Evolutionary conservation across 2,888 invertebrate species (phyloP).

Genomic region (Geotrupes spiniger): DNA sequence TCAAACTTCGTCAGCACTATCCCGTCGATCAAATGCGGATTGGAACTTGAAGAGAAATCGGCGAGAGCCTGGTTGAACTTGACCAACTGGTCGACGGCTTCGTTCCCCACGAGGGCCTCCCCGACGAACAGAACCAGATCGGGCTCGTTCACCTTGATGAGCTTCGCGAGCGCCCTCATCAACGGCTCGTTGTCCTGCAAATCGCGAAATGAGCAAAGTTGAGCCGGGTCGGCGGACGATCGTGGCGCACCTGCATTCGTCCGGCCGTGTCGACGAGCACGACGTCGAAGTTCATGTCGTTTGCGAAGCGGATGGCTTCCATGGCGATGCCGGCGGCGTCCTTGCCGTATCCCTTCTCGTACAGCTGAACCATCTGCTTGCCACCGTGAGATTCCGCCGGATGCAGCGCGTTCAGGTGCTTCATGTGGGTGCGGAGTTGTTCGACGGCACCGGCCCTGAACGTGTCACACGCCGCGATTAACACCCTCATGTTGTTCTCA

Average conservation of each 20-base stretch:
- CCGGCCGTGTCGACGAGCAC: slow-evolving; percentile 99
- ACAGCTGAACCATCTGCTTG: slow-evolving; percentile 84
- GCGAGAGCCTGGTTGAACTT: slow-evolving; percentile 99
- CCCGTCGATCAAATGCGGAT: slow-evolving; percentile 93
- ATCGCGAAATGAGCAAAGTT: not conserved
- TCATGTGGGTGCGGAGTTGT: slow-evolving; percentile 91
- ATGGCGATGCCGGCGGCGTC: slow-evolving; percentile 98
- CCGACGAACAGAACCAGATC: slow-evolving; percentile 99
- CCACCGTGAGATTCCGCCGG: slow-evolving; percentile 71
- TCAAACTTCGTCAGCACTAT: slow-evolving; percentile 99
- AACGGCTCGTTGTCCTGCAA: slow-evolving; percentile 90
- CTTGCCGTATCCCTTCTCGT: slow-evolving; percentile 98
- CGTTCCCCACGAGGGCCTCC: slow-evolving; percentile 99
- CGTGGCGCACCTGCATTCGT: slow-evolving; percentile 77
- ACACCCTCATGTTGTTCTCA: slow-evolving; percentile 91
- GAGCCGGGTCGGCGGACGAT: not conserved
- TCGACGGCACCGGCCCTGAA: slow-evolving; percentile 99
- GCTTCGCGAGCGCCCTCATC: slow-evolving; percentile 95
- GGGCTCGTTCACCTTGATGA: slow-evolving; percentile 96
- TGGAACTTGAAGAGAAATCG: slow-evolving; percentile 73
- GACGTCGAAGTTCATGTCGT: slow-evolving; percentile 79
- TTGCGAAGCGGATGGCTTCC: slow-evolving; percentile 91
- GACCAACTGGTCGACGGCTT: slow-evolving; percentile 97
- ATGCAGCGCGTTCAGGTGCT: slow-evolving; percentile 91
- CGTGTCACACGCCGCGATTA: slow-evolving; percentile 99